Percentiles rank a stretch among this genome's conserved stretches.
Conservation (phyloP, 2,797 vertebrate genomes). For the Gila robusta region DNA sequence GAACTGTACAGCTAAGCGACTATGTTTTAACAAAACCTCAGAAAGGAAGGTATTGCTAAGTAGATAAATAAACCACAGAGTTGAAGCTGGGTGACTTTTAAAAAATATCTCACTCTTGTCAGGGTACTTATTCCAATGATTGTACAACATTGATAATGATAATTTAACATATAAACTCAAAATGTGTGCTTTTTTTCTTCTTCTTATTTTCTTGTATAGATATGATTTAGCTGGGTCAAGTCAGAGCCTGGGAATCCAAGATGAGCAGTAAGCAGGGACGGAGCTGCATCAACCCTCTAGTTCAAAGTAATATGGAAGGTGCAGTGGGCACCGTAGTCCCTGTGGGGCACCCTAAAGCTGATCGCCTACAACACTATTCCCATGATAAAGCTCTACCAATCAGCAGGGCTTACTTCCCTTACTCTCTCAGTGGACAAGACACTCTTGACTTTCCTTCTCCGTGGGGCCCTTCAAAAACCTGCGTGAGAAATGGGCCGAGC, state of each 20-base stretch:
- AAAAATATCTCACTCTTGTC: background rate
- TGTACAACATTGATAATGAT: background rate
- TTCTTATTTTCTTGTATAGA: constrained; percentile 62
- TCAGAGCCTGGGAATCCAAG: constrained; percentile 44
- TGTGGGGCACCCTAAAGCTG: constrained; percentile 68
- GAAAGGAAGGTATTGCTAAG: constrained; percentile 21
- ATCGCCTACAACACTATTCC: constrained; percentile 65
- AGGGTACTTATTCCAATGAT: background rate
- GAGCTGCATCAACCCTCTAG: constrained; percentile 73
- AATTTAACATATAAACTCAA: background rate
- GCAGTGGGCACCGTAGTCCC: constrained; percentile 57
- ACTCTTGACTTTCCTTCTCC: constrained; percentile 62
- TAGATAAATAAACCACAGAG: constrained; percentile 28
- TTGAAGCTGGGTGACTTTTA: background rate
- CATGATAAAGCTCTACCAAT: constrained; percentile 76
- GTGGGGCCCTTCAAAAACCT: constrained; percentile 76
- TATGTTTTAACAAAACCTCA: constrained; percentile 13
- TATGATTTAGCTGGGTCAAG: constrained; percentile 51
- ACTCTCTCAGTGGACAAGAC: constrained; percentile 74
- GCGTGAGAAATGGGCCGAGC: constrained; percentile 67
- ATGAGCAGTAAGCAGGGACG: constrained; percentile 83
- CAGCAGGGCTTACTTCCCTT: constrained; percentile 83
- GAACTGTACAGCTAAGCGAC: background rate
- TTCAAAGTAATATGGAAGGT: constrained; percentile 80
- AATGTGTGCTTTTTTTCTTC: background rate